A percentile compares a stretch with the other conserved stretches of the same genome.
These are phyloP conservation scores for Coelopa frigida DNA, from an alignment of 1,140 invertebrate species.

Conservation along the genomic window DNA sequence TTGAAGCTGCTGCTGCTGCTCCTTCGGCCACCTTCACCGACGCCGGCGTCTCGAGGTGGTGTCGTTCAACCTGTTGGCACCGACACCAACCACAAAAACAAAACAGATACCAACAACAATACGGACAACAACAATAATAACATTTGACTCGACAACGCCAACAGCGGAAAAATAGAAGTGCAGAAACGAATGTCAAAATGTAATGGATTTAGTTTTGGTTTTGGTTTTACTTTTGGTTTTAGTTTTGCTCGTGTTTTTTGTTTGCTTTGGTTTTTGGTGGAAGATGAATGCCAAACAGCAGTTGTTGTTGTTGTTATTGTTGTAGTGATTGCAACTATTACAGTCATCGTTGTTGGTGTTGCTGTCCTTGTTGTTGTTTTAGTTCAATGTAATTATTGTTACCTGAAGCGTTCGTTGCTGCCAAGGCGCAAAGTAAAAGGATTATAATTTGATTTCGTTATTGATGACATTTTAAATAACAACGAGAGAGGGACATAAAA, in stretches of 20 bases:
- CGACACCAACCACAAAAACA: not conserved
- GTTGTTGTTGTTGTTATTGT: no score
- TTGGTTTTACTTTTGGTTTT: not conserved
- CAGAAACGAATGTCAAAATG: no score
- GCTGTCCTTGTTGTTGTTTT: not conserved
- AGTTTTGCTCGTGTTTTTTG: not conserved
- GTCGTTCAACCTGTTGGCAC: no score
- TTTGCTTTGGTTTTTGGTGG: constrained; percentile 2
- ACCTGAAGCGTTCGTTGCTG: no score
- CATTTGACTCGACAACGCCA: not conserved
- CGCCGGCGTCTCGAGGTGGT: no score
- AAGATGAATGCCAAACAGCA: no score
- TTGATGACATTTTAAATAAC: no score
- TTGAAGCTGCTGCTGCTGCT: no score
- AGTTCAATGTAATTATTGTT: not conserved
- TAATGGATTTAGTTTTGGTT: not conserved
- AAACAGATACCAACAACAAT: not conserved
- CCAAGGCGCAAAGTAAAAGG: no score
- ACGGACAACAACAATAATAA: not conserved
- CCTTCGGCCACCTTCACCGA: no score
- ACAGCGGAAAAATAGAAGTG: not conserved
- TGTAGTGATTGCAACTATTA: not conserved
- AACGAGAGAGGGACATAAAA: no score
- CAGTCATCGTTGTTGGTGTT: not conserved
- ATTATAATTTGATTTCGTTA: no score